Evolutionary conservation across 2,888 invertebrate genomes (phyloP).

Genomic region (Siphlonurus alternatus): DNA sequence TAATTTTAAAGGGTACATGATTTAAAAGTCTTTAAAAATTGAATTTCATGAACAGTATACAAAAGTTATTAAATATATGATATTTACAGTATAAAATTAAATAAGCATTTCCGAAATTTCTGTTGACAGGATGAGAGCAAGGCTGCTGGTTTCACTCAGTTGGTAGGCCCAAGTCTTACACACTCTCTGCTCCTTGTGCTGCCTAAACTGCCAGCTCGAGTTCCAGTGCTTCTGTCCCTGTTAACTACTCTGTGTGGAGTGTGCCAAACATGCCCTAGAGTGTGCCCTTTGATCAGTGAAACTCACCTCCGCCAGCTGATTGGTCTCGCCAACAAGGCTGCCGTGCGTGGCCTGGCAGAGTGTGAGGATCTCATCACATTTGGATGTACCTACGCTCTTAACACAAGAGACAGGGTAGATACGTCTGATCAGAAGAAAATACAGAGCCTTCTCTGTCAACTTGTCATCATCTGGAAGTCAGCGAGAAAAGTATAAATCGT

Average conservation of each 20-base stretch:
- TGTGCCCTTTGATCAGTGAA: not conserved
- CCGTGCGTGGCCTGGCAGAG: conserved; percentile 19
- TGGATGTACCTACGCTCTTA: conserved; percentile 22
- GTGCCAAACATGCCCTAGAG: not conserved
- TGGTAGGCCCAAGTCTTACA: not conserved
- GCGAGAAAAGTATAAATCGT: too few relatives aligned
- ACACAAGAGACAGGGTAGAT: too few relatives aligned
- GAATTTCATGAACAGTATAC: too few relatives aligned
- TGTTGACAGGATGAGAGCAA: not conserved
- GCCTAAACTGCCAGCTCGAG: not conserved
- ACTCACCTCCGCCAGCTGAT: not conserved
- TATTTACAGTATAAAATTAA: too few relatives aligned
- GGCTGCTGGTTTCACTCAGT: not conserved
- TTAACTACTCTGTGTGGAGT: not conserved
- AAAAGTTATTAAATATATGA: too few relatives aligned
- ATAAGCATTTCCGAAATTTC: too few relatives aligned
- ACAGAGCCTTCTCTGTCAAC: too few relatives aligned
- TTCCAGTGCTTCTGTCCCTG: not conserved
- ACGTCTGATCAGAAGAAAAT: too few relatives aligned
- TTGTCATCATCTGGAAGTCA: too few relatives aligned
- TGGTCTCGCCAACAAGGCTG: conserved; percentile 7
- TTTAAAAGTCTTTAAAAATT: too few relatives aligned
- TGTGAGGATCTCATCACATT: conserved; percentile 23
- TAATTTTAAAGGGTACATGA: too few relatives aligned
- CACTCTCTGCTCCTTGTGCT: not conserved